phyloP scores from a whole-genome alignment of 2,888 invertebrate species.

The Phania funesta region DNA sequence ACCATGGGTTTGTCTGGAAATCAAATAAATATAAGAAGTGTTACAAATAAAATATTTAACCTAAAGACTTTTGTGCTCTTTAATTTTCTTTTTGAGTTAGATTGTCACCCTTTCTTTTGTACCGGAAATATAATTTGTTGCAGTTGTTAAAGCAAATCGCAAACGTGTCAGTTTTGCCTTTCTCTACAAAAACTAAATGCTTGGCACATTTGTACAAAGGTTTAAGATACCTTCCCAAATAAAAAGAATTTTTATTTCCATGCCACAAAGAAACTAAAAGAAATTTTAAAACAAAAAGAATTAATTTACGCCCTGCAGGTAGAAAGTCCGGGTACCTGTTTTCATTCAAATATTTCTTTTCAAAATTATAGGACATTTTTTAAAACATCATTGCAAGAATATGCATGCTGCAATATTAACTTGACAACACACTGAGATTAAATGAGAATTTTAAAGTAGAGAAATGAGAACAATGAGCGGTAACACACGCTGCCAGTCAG shows the following conservation, averaged over 20 bases:
- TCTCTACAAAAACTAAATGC: constrained; percentile 28
- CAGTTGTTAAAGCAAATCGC: background rate
- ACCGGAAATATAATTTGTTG: background rate
- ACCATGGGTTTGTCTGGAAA: no score
- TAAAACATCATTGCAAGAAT: background rate
- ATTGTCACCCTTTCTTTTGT: no score
- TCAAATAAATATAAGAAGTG: no score
- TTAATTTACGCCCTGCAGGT: constrained; percentile 39
- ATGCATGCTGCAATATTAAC: background rate
- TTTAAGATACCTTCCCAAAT: background rate
- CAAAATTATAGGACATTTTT: background rate
- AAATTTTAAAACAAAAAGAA: constrained; percentile 3
- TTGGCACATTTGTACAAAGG: constrained; percentile 1
- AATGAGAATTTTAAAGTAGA: background rate
- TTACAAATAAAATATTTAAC: no score
- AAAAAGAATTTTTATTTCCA: background rate
- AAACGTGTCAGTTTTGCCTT: constrained; percentile 19
- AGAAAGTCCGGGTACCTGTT: constrained; percentile 52
- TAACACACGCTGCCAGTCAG: no score
- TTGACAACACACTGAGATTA: background rate
- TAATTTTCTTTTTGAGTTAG: background rate
- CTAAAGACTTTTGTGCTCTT: background rate
- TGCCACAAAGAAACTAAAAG: background rate
- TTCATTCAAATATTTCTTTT: constrained; percentile 7
- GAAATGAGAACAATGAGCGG: background rate